Evolutionary conservation across 2,888 invertebrate genomes (phyloP), one percentile per base, ranked within the genome.

Genomic region (Phengaris arion): DNA sequence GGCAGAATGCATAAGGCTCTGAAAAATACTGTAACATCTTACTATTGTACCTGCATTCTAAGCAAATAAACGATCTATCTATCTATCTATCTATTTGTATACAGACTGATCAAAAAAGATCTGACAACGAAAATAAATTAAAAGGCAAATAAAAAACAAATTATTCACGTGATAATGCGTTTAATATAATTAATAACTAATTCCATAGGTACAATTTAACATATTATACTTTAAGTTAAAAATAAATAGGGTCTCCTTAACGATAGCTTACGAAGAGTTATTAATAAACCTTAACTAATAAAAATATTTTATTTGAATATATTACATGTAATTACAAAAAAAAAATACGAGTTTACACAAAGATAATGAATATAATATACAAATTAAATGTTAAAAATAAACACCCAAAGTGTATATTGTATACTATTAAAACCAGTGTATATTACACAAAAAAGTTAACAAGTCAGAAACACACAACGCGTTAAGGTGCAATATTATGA

Each of bases 141-240:
- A 51, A 51, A 15, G 15, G 6, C 76, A 79, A 79, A 79, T 74
- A 78, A 75, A 35, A 74, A 79, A 69, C 46, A 69, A 46, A 70
- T 22, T 22, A 5, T 51, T 51, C 15, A 15, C 48, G 72, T 72
- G 72, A 72, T 54, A 72, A 72, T 72, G 54, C 15, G 54, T 72
- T 72, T 72, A 72, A 59, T 59, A 59, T 10, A 59, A 72, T 72
- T 72, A 72, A 72, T 54, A 72, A 72, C 35, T 72, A 72, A 54
- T 54, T 54, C 7, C 54, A 35, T 72, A 72, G 54, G 72, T 72
- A 72, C 54, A 72, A 54, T 72, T 72, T 72, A 72, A 72, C 72
- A 54, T 54, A 72, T 72, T 13, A 72, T 72, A 54, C 72, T 72
- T 22, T 72, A 72, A 72, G 35, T 51, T 54, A 35, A 72, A 72